Base-by-base conservation (phyloP, 1,140 invertebrate species). In the Oreohelix idahoensis region DNA sequence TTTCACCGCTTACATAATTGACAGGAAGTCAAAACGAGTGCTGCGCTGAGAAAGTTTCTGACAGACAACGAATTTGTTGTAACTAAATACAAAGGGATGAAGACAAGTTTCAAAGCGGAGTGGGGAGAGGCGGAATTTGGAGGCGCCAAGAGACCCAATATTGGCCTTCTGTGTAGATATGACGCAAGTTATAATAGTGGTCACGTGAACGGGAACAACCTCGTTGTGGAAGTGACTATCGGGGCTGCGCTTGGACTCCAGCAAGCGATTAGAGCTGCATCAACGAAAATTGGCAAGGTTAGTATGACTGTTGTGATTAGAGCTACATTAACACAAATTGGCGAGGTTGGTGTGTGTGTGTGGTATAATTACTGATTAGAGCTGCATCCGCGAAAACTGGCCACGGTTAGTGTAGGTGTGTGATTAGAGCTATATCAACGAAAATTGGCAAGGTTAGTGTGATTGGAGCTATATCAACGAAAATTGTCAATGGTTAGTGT, bases 171-270 rank as follows among this genome's bases (percentile, higher is more conserved):
- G 2, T 81, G 79, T 29, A 35, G 69, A 5, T 81, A 45, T 32
- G 79, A 81, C 39, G 79, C 69, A 0, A 36, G 26, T n/a, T 10
- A 23, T 11, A 35, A 51, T 15, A 38, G 17, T 38, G 69, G 69
- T 81, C 79, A 81, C 38, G 63, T 81, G 63, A 11, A 71, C 17
- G 79, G 79, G 71, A 71, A 81, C 42, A 70, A 81, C 42, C 45
- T 81, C 1, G 63, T 42, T 29, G 66, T 39, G 1, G 45, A 70
- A 26, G 45, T 51, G 23, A 39, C 79, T 32, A 66, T 81, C 36
- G 79, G 32, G 1, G 45, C 79, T 5, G 79, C 79, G 2, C 63
- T 81, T 35, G 79, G 63, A 23, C 17, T 79, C 15, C 38, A 79
- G 26, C 5, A 42, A 4, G 58, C 45, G 20, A 79, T 79, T 42